These are phyloP conservation scores for Sarcophaga peregrina DNA, from an alignment of 1,140 invertebrate genomes.

Conservation along the genomic window DNA sequence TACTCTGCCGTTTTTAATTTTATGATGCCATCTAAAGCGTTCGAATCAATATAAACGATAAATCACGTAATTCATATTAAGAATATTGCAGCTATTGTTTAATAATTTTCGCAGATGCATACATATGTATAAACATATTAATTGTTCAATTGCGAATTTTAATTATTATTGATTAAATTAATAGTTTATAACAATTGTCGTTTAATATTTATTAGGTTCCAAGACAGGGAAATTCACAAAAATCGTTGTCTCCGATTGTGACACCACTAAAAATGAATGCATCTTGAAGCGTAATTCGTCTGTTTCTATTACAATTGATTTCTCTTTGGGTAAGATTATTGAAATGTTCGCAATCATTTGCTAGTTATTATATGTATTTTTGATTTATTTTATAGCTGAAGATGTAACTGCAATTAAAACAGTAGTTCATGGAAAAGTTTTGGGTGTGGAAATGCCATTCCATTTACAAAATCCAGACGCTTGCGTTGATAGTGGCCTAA, in stretches of 20 bases:
- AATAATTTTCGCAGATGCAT: background rate
- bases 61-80: constrained; percentile 2
- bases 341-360: background rate
- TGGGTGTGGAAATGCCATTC: constrained; percentile 78
- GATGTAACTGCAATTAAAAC: constrained; percentile 67
- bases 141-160: background rate
- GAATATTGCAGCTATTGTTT: background rate
- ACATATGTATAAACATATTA: background rate
- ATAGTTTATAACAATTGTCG: background rate
- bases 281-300: constrained; percentile 72
- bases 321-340: constrained; percentile 70
- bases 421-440: constrained; percentile 77
- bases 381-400: constrained; percentile 50
- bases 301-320: constrained; percentile 71
- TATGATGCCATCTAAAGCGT: no score
- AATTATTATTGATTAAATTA: background rate
- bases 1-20: no score
- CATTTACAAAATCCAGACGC: constrained; percentile 75
- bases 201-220: constrained; percentile 68
- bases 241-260: constrained; percentile 71
- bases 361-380: background rate
- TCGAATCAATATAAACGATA: background rate
- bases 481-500: constrained; percentile 73
- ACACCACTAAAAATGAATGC: constrained; percentile 69
- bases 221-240: constrained; percentile 69